Evolutionary conservation across 2,888 invertebrate genomes (phyloP).

Genomic region (Chrysolina oricalcia): DNA sequence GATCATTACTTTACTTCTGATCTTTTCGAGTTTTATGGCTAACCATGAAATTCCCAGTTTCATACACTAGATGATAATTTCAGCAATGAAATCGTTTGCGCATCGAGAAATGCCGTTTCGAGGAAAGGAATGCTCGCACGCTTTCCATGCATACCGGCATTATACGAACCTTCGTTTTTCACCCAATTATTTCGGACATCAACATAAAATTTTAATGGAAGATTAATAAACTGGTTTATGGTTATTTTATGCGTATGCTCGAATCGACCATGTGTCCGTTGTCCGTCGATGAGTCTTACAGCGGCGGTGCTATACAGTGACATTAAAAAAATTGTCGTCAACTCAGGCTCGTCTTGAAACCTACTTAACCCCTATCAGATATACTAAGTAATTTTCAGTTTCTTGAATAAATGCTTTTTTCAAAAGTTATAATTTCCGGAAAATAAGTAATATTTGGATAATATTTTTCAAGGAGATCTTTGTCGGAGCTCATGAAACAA

Average conservation of each 20-base stretch:
- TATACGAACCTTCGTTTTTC: conserved; percentile 47
- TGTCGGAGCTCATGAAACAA: no score
- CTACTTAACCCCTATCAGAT: no score
- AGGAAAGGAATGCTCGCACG: conserved; percentile 37
- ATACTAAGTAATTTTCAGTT: no score
- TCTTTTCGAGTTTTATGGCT: conserved; percentile 51
- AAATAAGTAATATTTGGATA: no score
- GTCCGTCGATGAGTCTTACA: conserved; percentile 5
- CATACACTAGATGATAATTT: conserved; percentile 53
- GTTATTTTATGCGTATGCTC: conserved; percentile 46
- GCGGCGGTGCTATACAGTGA: background rate
- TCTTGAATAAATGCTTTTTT: no score
- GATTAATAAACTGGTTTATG: conserved; percentile 54
- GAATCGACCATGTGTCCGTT: background rate
- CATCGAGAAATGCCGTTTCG: conserved; percentile 51
- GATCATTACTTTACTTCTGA: conserved; percentile 49
- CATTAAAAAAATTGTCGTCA: no score
- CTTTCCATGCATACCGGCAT: conserved; percentile 18
- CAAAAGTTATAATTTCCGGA: no score
- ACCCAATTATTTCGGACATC: conserved; percentile 51
- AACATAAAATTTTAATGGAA: conserved; percentile 52
- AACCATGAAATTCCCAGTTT: conserved; percentile 52
- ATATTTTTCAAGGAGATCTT: no score
- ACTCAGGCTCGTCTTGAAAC: no score
- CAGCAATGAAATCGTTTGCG: conserved; percentile 47